A percentile compares a stretch with the other conserved stretches of the same genome.
These are phyloP conservation scores for Tyrophagus putrescentiae DNA, from an alignment of 1,140 invertebrate genomes.

Conservation along the genomic window DNA sequence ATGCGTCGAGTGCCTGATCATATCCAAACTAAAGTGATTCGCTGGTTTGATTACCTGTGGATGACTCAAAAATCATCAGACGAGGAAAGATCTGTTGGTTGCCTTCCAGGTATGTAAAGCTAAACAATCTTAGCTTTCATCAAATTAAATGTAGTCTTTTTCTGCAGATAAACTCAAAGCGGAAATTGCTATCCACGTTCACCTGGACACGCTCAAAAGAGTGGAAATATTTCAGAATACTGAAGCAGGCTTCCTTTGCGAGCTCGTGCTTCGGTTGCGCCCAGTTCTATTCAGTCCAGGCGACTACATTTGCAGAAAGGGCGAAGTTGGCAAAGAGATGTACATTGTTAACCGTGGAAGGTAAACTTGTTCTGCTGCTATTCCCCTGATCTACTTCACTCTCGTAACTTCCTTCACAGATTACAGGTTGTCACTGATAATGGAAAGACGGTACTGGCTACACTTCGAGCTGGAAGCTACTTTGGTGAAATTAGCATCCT, in stretches of 20 bases:
- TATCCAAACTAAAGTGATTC: slow-evolving; percentile 92
- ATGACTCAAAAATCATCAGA: slow-evolving; percentile 94
- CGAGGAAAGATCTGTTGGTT: slow-evolving; percentile 85
- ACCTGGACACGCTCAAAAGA: slow-evolving; percentile 88
- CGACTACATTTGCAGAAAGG: slow-evolving; percentile 97
- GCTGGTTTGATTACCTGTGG: slow-evolving; percentile 99
- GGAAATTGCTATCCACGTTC: slow-evolving; percentile 96
- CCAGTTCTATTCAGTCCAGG: slow-evolving; percentile 94
- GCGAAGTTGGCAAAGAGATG: slow-evolving; percentile 97
- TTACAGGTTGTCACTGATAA: slow-evolving; percentile 94
- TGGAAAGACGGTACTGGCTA: slow-evolving; percentile 88
- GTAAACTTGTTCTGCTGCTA: slow-evolving; percentile 32
- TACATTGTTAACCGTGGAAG: slow-evolving; percentile 90
- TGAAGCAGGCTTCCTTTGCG: slow-evolving; percentile 93
- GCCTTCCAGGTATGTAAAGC: slow-evolving; percentile 60
- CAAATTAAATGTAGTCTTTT: slow-evolving; percentile 25
- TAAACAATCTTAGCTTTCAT: not conserved
- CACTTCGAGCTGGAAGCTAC: slow-evolving; percentile 90
- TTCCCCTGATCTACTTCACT: not conserved
- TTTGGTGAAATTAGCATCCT: slow-evolving; percentile 99
- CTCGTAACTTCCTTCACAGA: not conserved
- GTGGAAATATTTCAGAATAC: slow-evolving; percentile 99
- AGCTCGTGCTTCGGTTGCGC: slow-evolving; percentile 77
- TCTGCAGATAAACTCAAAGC: slow-evolving; percentile 78
- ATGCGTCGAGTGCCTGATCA: slow-evolving; percentile 84